Evolutionary conservation across 2,888 invertebrate genomes (phyloP).

Genomic region (Aphodius granarius): DNA sequence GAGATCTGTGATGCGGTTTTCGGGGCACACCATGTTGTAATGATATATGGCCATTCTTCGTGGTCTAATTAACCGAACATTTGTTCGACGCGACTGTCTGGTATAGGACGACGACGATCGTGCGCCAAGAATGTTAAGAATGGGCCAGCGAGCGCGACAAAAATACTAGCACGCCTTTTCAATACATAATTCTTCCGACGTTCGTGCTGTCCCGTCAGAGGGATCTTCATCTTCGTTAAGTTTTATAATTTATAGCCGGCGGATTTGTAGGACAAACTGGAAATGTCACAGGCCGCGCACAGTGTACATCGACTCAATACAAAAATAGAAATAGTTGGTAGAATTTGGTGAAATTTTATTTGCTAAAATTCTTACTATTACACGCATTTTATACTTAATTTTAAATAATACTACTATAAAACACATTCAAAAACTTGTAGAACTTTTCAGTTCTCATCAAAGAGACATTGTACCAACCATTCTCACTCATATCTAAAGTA

Average conservation of each 20-base stretch:
- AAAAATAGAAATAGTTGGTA: no score
- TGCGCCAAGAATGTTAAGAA: slow-evolving; percentile 1
- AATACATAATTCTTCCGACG: not conserved
- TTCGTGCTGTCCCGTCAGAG: not conserved
- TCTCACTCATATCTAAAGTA: no score
- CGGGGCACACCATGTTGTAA: not conserved
- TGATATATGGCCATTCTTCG: slow-evolving; percentile 1
- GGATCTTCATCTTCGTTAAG: not conserved
- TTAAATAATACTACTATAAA: no score
- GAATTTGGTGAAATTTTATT: no score
- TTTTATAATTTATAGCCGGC: not conserved
- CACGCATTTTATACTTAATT: no score
- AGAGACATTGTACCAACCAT: no score
- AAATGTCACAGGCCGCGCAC: not conserved
- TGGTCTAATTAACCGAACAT: slow-evolving; percentile 12
- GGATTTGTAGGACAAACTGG: not conserved
- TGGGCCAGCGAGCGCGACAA: not conserved
- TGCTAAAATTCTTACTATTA: no score
- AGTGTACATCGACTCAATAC: no score
- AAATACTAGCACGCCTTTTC: not conserved
- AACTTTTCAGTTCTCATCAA: no score
- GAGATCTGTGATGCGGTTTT: not conserved
- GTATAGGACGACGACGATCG: not conserved
- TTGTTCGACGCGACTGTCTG: no score
- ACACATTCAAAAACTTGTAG: no score